A percentile compares a stretch with the other conserved stretches of the same genome.
These are phyloP conservation scores for Xanthia togata DNA, from an alignment of 2,888 invertebrate species.

Conservation along the genomic window DNA sequence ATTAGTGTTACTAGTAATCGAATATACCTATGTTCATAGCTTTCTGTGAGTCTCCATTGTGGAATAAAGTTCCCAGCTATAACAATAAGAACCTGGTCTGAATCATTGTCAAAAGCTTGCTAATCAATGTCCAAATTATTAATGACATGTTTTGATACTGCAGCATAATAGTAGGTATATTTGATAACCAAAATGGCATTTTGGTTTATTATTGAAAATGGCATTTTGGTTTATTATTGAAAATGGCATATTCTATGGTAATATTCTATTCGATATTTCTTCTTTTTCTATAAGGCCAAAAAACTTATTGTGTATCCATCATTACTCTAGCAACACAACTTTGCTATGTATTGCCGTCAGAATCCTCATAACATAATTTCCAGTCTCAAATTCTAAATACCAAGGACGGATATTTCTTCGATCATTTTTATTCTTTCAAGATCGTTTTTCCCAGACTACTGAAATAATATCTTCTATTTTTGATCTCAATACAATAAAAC, in stretches of 20 bases:
- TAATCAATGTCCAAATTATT: slow-evolving; percentile 5
- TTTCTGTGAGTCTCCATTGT: slow-evolving; percentile 31
- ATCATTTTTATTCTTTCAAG: neutral
- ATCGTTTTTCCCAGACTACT: neutral
- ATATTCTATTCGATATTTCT: no score
- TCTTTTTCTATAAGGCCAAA: neutral
- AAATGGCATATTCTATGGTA: no score
- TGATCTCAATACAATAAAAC: slow-evolving; percentile 6
- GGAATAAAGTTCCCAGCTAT: slow-evolving; percentile 13
- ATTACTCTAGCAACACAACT: neutral
- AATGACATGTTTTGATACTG: neutral
- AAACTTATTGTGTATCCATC: neutral
- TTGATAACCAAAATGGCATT: no score
- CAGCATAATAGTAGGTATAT: neutral
- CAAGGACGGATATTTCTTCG: neutral
- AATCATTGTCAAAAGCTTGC: slow-evolving; percentile 19
- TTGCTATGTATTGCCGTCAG: neutral
- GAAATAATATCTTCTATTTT: neutral
- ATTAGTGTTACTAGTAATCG: slow-evolving; percentile 58
- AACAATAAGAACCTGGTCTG: slow-evolving; percentile 20
- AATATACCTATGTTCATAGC: slow-evolving; percentile 40
- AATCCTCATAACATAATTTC: neutral
- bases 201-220: no score
- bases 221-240: no score
- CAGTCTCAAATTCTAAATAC: neutral